Percentiles rank a stretch among this genome's conserved stretches.
These are phyloP conservation scores for Notospermus geniculatus DNA, from an alignment of 1,140 invertebrate genomes.

Conservation along the genomic window DNA sequence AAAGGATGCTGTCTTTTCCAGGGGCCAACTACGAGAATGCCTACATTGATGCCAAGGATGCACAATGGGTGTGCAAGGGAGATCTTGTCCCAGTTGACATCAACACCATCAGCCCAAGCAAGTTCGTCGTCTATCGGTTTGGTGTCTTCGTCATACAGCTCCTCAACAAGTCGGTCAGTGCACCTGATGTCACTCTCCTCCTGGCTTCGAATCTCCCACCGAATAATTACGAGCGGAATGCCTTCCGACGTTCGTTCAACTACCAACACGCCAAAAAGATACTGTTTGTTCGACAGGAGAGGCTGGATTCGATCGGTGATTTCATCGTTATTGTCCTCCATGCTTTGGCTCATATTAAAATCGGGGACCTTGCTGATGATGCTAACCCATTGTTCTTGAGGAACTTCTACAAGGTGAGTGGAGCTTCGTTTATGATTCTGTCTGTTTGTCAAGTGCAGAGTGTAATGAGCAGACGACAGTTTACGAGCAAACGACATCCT, in stretches of 20 bases:
- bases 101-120: slow-evolving; percentile 40
- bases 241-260: slow-evolving; percentile 46
- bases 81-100: slow-evolving; percentile 44
- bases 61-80: slow-evolving; percentile 48
- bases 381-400: slow-evolving; percentile 44
- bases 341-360: slow-evolving; percentile 47
- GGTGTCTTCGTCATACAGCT: slow-evolving; percentile 46
- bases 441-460: no score
- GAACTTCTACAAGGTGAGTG: slow-evolving; percentile 46
- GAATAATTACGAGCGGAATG: slow-evolving; percentile 43
- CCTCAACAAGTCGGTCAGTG: slow-evolving; percentile 35
- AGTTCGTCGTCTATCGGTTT: slow-evolving; percentile 51
- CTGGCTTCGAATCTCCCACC: slow-evolving; percentile 49
- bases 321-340: slow-evolving; percentile 51
- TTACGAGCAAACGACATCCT: background rate
- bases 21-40: slow-evolving; percentile 42
- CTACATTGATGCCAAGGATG: slow-evolving; percentile 52
- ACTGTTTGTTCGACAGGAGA: slow-evolving; percentile 46
- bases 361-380: slow-evolving; percentile 47
- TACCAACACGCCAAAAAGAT: slow-evolving; percentile 46
- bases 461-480: background rate
- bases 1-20: slow-evolving; percentile 17
- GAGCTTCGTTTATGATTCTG: background rate
- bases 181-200: slow-evolving; percentile 43
- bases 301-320: slow-evolving; percentile 51